Evolutionary conservation across 2,797 vertebrate genomes (phyloP).

Genomic region (Mycteria americana): DNA sequence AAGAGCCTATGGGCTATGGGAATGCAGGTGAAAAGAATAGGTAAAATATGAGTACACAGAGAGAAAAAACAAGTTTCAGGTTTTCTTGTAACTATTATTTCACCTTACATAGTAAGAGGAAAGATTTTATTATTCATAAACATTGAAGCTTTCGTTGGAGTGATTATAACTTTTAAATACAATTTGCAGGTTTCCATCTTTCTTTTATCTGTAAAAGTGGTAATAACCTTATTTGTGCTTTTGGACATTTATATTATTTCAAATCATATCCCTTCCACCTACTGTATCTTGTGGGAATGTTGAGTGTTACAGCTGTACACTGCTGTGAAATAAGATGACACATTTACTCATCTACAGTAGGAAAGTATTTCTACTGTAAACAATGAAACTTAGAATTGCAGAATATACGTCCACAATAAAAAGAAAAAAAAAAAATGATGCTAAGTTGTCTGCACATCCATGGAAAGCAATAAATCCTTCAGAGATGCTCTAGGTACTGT

Average conservation of each 20-base stretch:
- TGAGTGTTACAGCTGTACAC: background rate
- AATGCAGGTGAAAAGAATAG: background rate
- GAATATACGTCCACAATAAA: background rate
- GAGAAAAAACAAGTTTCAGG: background rate
- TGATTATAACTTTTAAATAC: background rate
- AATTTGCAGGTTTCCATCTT: background rate
- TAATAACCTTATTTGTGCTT: background rate
- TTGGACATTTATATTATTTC: background rate
- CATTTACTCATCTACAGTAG: background rate
- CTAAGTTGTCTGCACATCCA: background rate
- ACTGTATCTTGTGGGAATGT: background rate
- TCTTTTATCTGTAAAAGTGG: background rate
- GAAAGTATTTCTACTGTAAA: background rate
- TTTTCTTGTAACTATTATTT: background rate
- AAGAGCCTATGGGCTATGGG: background rate
- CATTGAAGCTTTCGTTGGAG: background rate
- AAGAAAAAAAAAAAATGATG: background rate
- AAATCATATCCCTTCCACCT: background rate
- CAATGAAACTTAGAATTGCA: background rate
- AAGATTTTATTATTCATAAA: background rate
- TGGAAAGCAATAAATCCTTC: background rate
- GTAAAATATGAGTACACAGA: background rate
- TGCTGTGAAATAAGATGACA: background rate
- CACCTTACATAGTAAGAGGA: background rate
- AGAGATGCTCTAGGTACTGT: background rate